Evolutionary conservation across 2,797 vertebrate species (phyloP), one percentile per base, ranked within the genome.

Genomic region (Buceros bicornis): DNA sequence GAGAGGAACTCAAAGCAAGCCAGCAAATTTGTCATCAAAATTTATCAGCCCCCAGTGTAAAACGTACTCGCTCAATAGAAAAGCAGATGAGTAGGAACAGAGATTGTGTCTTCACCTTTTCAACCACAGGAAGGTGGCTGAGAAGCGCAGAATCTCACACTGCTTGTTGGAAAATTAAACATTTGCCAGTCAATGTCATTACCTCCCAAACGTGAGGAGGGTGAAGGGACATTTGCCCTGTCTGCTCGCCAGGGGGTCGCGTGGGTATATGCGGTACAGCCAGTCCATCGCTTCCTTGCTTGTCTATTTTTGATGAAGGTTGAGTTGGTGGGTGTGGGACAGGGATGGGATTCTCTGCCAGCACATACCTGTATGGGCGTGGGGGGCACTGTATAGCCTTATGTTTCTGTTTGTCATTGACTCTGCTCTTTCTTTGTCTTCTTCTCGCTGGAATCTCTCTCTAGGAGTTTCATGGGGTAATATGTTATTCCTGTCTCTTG

Each of bases 401-500:
- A 88, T 94, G 84, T 95, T 95, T 96, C 90, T 95, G 54, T 92
- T 90, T 94, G 89, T 93, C 96, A 97, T 98, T 98, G 98, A 98
- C 97, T 97, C 84, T 98, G 93, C 96, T 98, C 94, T 98, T 95
- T 98, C 97, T 98, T 97, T 98, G 97, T 97, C 97, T 98, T 97
- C 94, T 91, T 94, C 92, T 98, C 88, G 95, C 98, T 97, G 97
- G 98, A 98, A 98, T 98, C 98, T 96, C 97, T 97, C 98, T 98
- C 97, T 98, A 99, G 99, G 98, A 99, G 99, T 99, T 98, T 99
- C 98, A 99, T 99, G 99, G 99, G 99, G 99, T 99, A 99, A 99
- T 99, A 98, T 95, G 97, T 98, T 98, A 97, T 98, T 98, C 97
- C 97, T 98, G 96, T 98, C 95, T 96, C 96, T 96, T 94, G 79